A percentile compares a stretch with the other conserved stretches of the same genome.
Evolutionary conservation across 2,888 invertebrate genomes (phyloP).

Genomic region (Pilophorus perplexus): DNA sequence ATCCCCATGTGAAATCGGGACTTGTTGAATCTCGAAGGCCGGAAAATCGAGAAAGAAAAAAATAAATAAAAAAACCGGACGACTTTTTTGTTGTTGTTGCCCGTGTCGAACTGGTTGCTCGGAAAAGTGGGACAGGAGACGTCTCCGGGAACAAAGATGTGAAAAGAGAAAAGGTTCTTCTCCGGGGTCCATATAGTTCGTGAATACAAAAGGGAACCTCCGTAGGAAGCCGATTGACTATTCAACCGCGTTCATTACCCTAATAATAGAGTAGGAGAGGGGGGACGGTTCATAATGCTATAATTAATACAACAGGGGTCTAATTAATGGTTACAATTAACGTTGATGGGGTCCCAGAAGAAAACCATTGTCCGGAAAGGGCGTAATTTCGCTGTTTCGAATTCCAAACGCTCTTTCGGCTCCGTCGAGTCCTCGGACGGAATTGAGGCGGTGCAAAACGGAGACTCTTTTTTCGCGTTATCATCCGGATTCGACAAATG

Average conservation of each 20-base stretch:
- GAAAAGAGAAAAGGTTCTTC: constrained; percentile 9
- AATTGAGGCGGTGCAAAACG: too few species aligned
- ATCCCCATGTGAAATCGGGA: too few species aligned
- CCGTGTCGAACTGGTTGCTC: neutral
- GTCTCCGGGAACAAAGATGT: neutral
- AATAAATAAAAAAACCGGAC: too few species aligned
- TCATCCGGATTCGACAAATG: neutral
- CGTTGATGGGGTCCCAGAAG: neutral
- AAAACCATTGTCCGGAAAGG: too few species aligned
- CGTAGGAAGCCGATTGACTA: neutral
- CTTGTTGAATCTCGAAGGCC: too few species aligned
- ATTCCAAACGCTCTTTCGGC: too few species aligned
- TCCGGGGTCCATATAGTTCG: constrained; percentile 4
- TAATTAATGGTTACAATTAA: neutral
- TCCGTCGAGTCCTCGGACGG: too few species aligned
- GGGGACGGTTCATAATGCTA: too few species aligned
- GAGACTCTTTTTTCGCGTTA: too few species aligned
- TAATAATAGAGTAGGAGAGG: neutral
- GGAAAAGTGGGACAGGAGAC: constrained; percentile 9
- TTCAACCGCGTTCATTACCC: neutral
- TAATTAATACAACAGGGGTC: too few species aligned
- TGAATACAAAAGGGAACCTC: constrained; percentile 2
- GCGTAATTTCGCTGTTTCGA: too few species aligned
- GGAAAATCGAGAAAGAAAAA: too few species aligned
- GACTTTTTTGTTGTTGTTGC: neutral